Base-by-base conservation (phyloP, 2,797 vertebrate genomes). In the Enteromius treurensis region DNA sequence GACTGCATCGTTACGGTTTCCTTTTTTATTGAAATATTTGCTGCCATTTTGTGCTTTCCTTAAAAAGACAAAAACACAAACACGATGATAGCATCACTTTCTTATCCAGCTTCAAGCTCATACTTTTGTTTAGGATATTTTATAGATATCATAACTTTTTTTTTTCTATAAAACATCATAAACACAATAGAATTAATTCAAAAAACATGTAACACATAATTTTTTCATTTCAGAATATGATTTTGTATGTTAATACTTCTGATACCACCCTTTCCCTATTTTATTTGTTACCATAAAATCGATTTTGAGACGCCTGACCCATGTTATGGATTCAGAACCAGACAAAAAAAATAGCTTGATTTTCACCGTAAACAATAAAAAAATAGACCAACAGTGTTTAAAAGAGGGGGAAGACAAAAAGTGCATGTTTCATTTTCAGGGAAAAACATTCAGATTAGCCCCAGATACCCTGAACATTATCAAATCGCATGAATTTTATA, bases 381-480 rank as follows among this genome's bases (percentile, higher is more conserved):
- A 75, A 81, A 29, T 7, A 78, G 8, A 81, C 21, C 15, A 17
- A 64, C 55, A 75, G 55, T 77, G 51, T 64, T 83, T 82, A 13
- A 80, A 87, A 82, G 1, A 5, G 4, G 34, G 70, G 21, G 69
- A 82, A 45, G 32, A 19, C 51, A 17, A 65, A 68, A 49, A 81
- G 83, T 83, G 77, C 77, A 83, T 49, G 58, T 68, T 40, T 69
- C 13, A n/a, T 80, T 85, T 78, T 53, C 71, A 77, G 67, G 71
- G 32, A 49, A 82, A 40, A 80, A 49, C 62, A 75, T 70, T 62
- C 45, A 47, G 45, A 62, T 70, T 29, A n/a, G 29, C 69, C 77
- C 69, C 47, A 62, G 11, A 21, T 23, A 77, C 67, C 77, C 74
- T 49, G 81, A 87, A 77, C 64, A 42, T 45, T 74, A 79, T 81